Percentiles rank a stretch among this genome's conserved stretches.
Conservation (phyloP, 2,888 invertebrate species). For the Leuctra nigra region DNA sequence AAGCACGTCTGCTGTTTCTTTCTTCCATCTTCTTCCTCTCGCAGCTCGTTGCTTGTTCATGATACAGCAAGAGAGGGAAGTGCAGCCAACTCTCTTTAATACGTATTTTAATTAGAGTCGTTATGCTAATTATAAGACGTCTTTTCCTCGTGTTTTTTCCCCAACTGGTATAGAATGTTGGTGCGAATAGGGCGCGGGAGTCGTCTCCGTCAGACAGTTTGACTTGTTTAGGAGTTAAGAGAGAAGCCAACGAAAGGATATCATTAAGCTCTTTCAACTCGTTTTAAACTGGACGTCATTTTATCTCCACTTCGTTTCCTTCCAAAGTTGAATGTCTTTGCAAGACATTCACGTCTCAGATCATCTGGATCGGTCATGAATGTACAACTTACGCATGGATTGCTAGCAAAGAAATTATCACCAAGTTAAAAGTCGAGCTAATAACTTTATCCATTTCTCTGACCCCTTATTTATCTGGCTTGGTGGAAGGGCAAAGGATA, state of each 20-base stretch:
- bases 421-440: slow-evolving; percentile 11
- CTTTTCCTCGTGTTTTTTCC: slow-evolving; percentile 16
- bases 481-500: slow-evolving; percentile 1
- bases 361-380: slow-evolving; percentile 16
- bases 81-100: slow-evolving; percentile 25
- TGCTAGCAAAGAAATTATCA: slow-evolving; percentile 13
- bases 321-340: background rate
- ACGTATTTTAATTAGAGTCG: slow-evolving; percentile 63
- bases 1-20: slow-evolving; percentile 11
- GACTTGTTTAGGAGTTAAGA: slow-evolving; percentile 19
- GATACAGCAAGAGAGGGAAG: slow-evolving; percentile 6
- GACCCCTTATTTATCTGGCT: slow-evolving; percentile 15
- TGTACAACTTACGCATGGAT: slow-evolving; percentile 8
- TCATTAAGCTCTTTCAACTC: slow-evolving; percentile 20
- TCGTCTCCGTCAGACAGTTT: slow-evolving; percentile 13
- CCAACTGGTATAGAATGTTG: slow-evolving; percentile 6
- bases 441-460: slow-evolving; percentile 15
- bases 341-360: slow-evolving; percentile 11
- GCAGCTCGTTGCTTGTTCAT: slow-evolving; percentile 6
- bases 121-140: slow-evolving; percentile 48
- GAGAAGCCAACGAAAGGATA: slow-evolving; percentile 12
- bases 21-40: background rate
- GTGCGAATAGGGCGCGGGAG: slow-evolving; percentile 17
- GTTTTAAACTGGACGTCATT: slow-evolving; percentile 15
- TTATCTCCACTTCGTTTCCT: slow-evolving; percentile 4